These are phyloP conservation scores for Centropristis striata DNA, from an alignment of 2,113 vertebrate species.

Conservation along the genomic window DNA sequence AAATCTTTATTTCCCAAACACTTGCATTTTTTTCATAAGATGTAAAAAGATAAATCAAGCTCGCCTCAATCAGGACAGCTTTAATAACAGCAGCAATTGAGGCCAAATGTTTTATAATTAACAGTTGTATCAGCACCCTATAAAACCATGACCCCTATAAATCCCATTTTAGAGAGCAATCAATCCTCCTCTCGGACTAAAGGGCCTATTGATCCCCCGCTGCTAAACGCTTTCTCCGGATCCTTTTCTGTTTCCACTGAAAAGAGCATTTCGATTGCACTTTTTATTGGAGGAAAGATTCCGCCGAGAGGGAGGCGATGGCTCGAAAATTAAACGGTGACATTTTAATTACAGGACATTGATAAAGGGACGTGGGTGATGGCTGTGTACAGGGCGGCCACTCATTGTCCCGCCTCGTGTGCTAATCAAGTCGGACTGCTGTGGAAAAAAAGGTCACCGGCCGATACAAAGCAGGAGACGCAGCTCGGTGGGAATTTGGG, in stretches of 20 bases:
- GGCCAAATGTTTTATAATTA: slow-evolving; percentile 95
- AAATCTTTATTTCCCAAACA: neutral
- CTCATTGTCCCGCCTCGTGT: slow-evolving; percentile 74
- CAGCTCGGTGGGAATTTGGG: slow-evolving; percentile 70
- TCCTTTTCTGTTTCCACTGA: slow-evolving; percentile 83
- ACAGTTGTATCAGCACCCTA: slow-evolving; percentile 93
- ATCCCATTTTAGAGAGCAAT: slow-evolving; percentile 94
- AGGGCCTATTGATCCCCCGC: slow-evolving; percentile 88
- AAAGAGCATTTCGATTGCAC: slow-evolving; percentile 92
- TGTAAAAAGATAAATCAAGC: slow-evolving; percentile 89
- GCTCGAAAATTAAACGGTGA: slow-evolving; percentile 94
- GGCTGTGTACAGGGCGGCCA: slow-evolving; percentile 81
- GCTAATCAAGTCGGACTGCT: slow-evolving; percentile 82
- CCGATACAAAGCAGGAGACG: slow-evolving; percentile 52
- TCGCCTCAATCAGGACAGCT: slow-evolving; percentile 89
- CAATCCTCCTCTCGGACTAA: slow-evolving; percentile 88
- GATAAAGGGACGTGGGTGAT: slow-evolving; percentile 88
- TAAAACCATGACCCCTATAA: slow-evolving; percentile 96
- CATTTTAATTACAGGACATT: slow-evolving; percentile 98
- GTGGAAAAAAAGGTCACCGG: slow-evolving; percentile 69
- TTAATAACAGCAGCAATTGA: slow-evolving; percentile 92
- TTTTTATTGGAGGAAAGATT: slow-evolving; percentile 92
- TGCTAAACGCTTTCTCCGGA: slow-evolving; percentile 78
- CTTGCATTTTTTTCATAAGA: slow-evolving; percentile 42
- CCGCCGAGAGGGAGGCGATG: slow-evolving; percentile 86